Evolutionary conservation across 2,797 vertebrate genomes (phyloP), one percentile per base, ranked within the genome.

Genomic region (Champsocephalus esox): DNA sequence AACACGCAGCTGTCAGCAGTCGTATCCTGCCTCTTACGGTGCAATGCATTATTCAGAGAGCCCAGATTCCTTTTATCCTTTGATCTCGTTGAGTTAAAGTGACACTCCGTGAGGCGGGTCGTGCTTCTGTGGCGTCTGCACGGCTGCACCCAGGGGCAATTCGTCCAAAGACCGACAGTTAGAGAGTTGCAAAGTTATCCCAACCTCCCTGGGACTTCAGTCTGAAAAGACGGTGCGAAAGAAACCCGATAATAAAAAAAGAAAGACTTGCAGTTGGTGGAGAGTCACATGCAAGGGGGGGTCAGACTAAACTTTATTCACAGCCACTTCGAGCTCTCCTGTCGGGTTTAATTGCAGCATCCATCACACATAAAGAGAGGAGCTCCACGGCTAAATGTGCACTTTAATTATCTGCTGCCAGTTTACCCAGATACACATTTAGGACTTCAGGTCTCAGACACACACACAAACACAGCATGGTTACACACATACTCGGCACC

Each of bases 371-470:
- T 60, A 66, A 75, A 77, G 75, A 73, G 73, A 69, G 75, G 77
- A 77, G 80, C 66, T 65, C 66, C 9, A 58, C 70, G 63, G 74
- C 77, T 85, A 91, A 91, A 85, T 70, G 49, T 73, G 56, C 68
- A 16, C 66, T 80, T 78, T 93, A 94, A 94, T 93, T 92, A 93
- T 85, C 79, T 64, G 60, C 87, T 92, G 87, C 73, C 87, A 82
- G 70, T 83, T 77, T 75, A 65, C 59, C 57, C 50, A 44, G 62
- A 79, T 45, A 58, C 62, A 61, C 56, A 28, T 68, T 57, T 59
- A 45, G 46, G 59, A 60, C 72, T 54, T 62, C n/a, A 82, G 68
- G 70, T 72, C 67, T 41, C 49, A 74, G n/a, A 65, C 57, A 43
- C 48, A 63, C 60, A 79, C 48, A 76, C 4, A 58, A 34, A 78